Conservation (phyloP, 2,888 invertebrate genomes). For the Aleiodes testaceus region DNA sequence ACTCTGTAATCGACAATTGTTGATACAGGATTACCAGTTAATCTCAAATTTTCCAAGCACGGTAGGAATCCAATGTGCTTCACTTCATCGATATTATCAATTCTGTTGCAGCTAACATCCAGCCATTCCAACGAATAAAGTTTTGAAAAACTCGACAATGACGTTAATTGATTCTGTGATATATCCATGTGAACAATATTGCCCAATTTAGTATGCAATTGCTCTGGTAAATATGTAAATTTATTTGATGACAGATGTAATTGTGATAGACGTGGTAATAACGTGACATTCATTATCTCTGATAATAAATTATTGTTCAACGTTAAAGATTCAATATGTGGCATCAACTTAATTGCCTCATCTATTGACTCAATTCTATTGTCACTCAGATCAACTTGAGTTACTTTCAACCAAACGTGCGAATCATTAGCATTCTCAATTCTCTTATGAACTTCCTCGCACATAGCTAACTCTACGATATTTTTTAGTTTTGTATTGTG, state of each 20-base stretch:
- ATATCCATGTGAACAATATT: constrained; percentile 90
- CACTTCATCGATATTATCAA: constrained; percentile 87
- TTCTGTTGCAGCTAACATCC: constrained; percentile 89
- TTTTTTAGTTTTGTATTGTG: constrained; percentile 80
- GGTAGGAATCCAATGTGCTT: constrained; percentile 86
- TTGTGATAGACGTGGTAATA: constrained; percentile 83
- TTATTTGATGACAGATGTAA: constrained; percentile 86
- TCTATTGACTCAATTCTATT: constrained; percentile 87
- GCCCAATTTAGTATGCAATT: constrained; percentile 89
- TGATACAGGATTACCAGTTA: constrained; percentile 93
- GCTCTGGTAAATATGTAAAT: constrained; percentile 80
- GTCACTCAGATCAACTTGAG: constrained; percentile 83
- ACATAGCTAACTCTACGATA: constrained; percentile 86
- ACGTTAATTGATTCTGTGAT: constrained; percentile 86
- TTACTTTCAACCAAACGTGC: constrained; percentile 82
- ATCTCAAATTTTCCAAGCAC: constrained; percentile 87
- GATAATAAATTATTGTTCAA: constrained; percentile 86
- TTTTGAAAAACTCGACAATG: constrained; percentile 83
- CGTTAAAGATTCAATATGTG: constrained; percentile 81
- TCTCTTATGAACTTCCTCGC: constrained; percentile 87
- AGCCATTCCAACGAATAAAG: constrained; percentile 89
- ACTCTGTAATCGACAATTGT: constrained; percentile 91
- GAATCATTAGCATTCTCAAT: constrained; percentile 73
- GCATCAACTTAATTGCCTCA: constrained; percentile 84
- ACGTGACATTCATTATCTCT: constrained; percentile 84